phyloP scores from a whole-genome alignment of 1,140 invertebrate species.

The Sinella curviseta region DNA sequence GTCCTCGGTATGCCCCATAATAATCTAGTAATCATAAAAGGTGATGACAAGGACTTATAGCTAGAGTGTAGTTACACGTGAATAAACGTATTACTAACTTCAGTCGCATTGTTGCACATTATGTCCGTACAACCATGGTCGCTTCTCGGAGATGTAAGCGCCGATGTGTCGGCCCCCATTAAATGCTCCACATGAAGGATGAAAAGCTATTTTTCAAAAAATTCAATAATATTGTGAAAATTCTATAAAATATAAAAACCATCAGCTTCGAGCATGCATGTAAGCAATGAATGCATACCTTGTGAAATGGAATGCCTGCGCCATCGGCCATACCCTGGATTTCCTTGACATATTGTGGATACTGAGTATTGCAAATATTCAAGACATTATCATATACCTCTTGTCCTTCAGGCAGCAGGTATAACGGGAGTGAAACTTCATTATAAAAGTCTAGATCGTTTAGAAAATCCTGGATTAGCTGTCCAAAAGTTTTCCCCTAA shows the following conservation, averaged over 20 bases:
- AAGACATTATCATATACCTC: constrained; percentile 73
- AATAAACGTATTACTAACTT: not conserved
- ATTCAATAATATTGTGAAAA: not conserved
- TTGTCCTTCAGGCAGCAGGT: constrained; percentile 67
- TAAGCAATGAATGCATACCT: constrained; percentile 60
- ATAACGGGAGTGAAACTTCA: constrained; percentile 68
- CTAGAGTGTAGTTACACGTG: too few species aligned
- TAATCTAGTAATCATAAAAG: constrained; percentile 62
- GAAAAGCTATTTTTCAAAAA: constrained; percentile 67
- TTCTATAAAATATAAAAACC: not conserved
- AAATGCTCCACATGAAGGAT: constrained; percentile 73
- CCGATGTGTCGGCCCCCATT: constrained; percentile 69
- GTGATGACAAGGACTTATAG: too few species aligned
- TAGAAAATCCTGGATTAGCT: constrained; percentile 72
- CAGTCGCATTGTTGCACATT: not conserved
- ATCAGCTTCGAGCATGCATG: constrained; percentile 32
- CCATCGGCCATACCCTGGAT: constrained; percentile 82
- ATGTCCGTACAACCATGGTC: constrained; percentile 17
- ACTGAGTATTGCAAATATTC: constrained; percentile 65
- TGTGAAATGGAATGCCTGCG: constrained; percentile 75
- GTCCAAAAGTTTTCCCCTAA: constrained; percentile 74
- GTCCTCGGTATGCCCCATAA: constrained; percentile 82
- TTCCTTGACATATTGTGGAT: constrained; percentile 78
- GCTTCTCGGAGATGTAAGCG: constrained; percentile 62
- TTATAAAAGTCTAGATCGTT: constrained; percentile 65